phyloP scores from a whole-genome alignment of 2,113 vertebrate genomes.

The Cephalopterus ornatus region DNA sequence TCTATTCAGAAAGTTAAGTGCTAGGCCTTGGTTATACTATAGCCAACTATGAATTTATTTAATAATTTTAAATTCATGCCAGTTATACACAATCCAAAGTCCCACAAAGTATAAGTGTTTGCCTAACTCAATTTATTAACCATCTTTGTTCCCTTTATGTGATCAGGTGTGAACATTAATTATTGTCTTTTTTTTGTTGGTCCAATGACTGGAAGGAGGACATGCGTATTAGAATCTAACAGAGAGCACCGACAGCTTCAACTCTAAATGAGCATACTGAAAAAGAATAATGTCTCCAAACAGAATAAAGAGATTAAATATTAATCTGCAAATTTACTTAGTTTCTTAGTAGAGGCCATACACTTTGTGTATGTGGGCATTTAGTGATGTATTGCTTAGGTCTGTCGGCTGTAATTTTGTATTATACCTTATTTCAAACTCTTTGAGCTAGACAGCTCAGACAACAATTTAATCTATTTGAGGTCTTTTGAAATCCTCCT shows the following conservation, averaged over 20 bases:
- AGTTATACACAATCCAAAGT: not conserved
- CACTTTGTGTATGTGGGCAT: not conserved
- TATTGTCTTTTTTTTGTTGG: not conserved
- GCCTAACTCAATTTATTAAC: not conserved
- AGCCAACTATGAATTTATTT: not conserved
- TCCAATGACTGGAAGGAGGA: not conserved
- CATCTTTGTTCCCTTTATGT: not conserved
- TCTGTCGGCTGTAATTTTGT: not conserved
- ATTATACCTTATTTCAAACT: not conserved
- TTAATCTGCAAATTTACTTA: not conserved
- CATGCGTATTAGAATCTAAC: not conserved
- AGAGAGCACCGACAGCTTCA: not conserved
- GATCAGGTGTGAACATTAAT: not conserved
- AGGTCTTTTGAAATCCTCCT: not conserved
- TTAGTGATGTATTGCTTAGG: not conserved
- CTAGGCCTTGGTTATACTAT: not conserved
- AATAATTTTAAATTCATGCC: not conserved
- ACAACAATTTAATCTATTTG: not conserved
- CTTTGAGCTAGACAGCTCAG: not conserved
- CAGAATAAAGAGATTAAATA: not conserved
- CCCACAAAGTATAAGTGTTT: not conserved
- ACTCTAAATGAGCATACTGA: not conserved
- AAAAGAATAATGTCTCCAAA: not conserved
- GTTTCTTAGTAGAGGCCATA: not conserved
- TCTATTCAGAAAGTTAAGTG: not conserved